Percentiles rank a stretch among this genome's conserved stretches.
Evolutionary conservation across 2,797 vertebrate genomes (phyloP).

Genomic region (Microctenopoma stevenorrisi): DNA sequence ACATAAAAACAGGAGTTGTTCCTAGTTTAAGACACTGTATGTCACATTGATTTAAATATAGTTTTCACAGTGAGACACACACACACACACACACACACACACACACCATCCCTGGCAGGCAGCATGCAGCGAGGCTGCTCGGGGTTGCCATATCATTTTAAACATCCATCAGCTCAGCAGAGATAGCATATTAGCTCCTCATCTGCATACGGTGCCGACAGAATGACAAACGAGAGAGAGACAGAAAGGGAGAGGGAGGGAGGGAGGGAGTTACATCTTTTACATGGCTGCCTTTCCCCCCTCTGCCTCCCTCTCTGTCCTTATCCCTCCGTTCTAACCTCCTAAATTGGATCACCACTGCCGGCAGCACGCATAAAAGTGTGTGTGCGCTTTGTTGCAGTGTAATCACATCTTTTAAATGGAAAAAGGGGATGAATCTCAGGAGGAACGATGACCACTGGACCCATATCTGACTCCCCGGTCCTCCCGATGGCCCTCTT

Average conservation of each 20-base stretch:
- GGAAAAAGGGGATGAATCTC: slow-evolving; percentile 70
- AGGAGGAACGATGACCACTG: slow-evolving; percentile 70
- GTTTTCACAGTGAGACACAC: slow-evolving; percentile 40
- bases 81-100: slow-evolving; percentile 33
- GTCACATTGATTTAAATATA: slow-evolving; percentile 37
- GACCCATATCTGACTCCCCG: slow-evolving; percentile 60
- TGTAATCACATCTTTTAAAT: slow-evolving; percentile 79
- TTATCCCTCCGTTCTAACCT: slow-evolving; percentile 69
- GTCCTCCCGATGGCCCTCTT: slow-evolving; percentile 40
- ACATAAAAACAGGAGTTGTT: slow-evolving; percentile 10
- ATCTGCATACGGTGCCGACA: slow-evolving; percentile 79
- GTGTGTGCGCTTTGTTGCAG: slow-evolving; percentile 55
- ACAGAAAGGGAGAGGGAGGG: slow-evolving; percentile 24
- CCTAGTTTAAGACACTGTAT: slow-evolving; percentile 15
- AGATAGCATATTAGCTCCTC: slow-evolving; percentile 82
- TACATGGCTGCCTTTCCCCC: slow-evolving; percentile 58
- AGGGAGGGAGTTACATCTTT: slow-evolving; percentile 26
- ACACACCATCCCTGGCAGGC: slow-evolving; percentile 55
- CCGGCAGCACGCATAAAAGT: slow-evolving; percentile 45
- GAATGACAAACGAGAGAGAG: slow-evolving; percentile 79
- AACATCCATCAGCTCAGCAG: slow-evolving; percentile 82
- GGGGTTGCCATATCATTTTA: slow-evolving; percentile 75
- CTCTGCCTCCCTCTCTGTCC: slow-evolving; percentile 53
- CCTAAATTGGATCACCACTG: slow-evolving; percentile 72
- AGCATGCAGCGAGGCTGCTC: slow-evolving; percentile 61